phyloP scores from a whole-genome alignment of 2,797 vertebrate species.

The Periparus ater region DNA sequence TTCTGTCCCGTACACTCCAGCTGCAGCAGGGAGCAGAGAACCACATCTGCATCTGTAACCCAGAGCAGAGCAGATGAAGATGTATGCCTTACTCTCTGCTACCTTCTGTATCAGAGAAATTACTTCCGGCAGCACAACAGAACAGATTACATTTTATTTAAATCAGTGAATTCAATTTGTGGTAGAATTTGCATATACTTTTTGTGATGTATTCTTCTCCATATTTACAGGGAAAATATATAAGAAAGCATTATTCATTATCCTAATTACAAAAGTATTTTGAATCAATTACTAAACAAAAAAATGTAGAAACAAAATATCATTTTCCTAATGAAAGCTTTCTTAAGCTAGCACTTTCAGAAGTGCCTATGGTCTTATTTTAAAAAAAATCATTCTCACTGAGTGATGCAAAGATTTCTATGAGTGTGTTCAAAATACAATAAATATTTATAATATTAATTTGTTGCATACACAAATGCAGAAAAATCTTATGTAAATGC shows the following conservation, averaged over 20 bases:
- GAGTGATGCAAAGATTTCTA: neutral
- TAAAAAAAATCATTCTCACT: neutral
- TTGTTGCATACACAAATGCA: neutral
- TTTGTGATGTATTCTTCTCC: neutral
- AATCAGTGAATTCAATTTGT: neutral
- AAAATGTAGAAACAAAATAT: neutral
- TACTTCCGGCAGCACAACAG: neutral
- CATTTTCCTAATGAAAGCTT: neutral
- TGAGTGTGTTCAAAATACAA: neutral
- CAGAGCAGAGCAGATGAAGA: neutral
- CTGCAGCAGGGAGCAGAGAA: neutral
- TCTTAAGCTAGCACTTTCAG: neutral
- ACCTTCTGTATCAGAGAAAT: neutral
- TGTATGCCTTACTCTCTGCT: neutral
- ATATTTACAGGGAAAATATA: neutral
- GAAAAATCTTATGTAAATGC: neutral
- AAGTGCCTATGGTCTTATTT: neutral
- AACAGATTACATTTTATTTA: neutral
- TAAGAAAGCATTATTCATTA: neutral
- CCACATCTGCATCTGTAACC: neutral
- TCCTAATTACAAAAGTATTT: neutral
- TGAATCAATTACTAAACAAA: neutral
- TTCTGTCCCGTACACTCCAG: accelerated
- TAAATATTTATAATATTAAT: neutral
- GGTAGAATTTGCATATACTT: neutral